Evolutionary conservation across 64 coral and sea anemone genomes (phyloP).

Genomic region (Montipora efflorescens): DNA sequence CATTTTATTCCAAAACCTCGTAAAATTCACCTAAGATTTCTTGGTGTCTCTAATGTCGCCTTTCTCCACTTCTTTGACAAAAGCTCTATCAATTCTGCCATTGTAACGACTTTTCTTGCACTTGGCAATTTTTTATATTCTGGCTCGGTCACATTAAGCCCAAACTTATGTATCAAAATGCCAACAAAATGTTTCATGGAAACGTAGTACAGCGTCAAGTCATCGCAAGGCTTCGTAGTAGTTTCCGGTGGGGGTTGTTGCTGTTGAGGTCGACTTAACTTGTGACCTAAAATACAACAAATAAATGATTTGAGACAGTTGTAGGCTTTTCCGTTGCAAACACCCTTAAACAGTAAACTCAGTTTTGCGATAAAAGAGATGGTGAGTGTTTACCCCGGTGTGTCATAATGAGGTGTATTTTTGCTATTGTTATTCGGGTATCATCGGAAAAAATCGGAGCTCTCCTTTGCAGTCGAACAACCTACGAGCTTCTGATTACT

Average conservation of each 20-base stretch:
- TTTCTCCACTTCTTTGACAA: neutral
- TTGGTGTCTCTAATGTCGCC: neutral
- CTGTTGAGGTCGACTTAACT: neutral
- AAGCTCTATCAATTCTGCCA: neutral
- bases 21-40: neutral
- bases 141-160: neutral
- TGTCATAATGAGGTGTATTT: too few relatives aligned
- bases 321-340: too few relatives aligned
- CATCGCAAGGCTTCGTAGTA: neutral
- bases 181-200: neutral
- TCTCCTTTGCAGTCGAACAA: too few relatives aligned
- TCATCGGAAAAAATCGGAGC: too few relatives aligned
- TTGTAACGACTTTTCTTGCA: neutral
- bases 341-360: too few relatives aligned
- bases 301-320: neutral
- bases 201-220: conserved; percentile 7
- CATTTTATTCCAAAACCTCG: too few relatives aligned
- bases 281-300: neutral
- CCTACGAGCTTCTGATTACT: too few relatives aligned
- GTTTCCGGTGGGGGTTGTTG: neutral
- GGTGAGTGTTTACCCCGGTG: too few relatives aligned
- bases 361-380: too few relatives aligned
- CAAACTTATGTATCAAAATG: conserved; percentile 6
- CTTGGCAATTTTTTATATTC: neutral
- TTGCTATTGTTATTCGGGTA: too few relatives aligned